Conservation (phyloP, 2,113 vertebrate genomes). For the Vulpes ferrilata region DNA sequence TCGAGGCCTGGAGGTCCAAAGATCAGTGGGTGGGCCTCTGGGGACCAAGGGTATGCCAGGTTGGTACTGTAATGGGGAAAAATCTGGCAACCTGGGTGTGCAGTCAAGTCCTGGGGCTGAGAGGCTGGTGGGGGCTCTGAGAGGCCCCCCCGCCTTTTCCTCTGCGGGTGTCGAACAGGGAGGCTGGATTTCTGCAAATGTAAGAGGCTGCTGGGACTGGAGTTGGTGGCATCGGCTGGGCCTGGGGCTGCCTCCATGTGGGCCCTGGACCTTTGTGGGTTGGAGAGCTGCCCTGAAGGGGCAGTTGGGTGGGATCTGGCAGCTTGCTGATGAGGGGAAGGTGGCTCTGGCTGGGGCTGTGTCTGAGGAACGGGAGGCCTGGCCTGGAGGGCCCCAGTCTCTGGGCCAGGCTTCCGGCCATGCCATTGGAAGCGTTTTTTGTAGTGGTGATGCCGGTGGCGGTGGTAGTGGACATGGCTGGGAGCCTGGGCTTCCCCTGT, state of each 20-base stretch:
- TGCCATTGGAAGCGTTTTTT: constrained; percentile 84
- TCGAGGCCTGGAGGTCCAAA: constrained; percentile 90
- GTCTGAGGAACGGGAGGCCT: constrained; percentile 72
- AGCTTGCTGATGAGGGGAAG: neutral
- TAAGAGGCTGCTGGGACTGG: constrained; percentile 75
- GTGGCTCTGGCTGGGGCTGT: constrained; percentile 22
- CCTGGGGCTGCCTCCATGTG: neutral
- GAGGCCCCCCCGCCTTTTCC: constrained; percentile 88
- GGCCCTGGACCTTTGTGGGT: constrained; percentile 42
- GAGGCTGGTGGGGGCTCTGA: constrained; percentile 83
- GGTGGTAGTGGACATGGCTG: constrained; percentile 96
- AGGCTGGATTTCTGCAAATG: constrained; percentile 79
- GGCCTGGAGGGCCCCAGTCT: constrained; percentile 37
- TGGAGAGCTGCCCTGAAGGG: constrained; percentile 55
- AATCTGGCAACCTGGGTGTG: constrained; percentile 87
- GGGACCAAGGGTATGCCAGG: constrained; percentile 88
- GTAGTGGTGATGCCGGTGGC: constrained; percentile 97
- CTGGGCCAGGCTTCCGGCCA: constrained; percentile 56
- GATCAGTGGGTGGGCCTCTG: constrained; percentile 90
- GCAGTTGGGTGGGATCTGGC: constrained; percentile 64
- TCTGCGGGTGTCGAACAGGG: constrained; percentile 88
- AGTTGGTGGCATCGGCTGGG: constrained; percentile 59
- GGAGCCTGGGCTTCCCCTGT: constrained; percentile 90
- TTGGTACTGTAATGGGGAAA: constrained; percentile 88
- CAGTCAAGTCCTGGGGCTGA: constrained; percentile 89